Base-by-base conservation (phyloP, 2,113 vertebrate species). In the Deroptyus accipitrinus region DNA sequence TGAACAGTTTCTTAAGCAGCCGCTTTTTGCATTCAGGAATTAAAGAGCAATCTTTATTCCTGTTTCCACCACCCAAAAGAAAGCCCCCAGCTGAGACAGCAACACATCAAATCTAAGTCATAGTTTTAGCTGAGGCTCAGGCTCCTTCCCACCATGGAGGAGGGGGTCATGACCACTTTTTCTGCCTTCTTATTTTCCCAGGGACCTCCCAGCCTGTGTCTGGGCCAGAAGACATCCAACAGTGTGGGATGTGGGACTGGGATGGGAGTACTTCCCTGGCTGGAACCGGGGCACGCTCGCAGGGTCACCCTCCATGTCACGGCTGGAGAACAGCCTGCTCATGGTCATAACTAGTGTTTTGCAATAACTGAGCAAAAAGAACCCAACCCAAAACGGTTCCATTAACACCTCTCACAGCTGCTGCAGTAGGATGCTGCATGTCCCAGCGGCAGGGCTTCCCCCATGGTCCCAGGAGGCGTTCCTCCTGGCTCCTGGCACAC, bases 381-480 rank as follows among this genome's bases (percentile, higher is more conserved):
- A 27, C 23, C 39, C 16, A 9, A 3, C 22, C 15, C 4, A 23
- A 27, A 30, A 67, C 10, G 4, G 4, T 81, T 64, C 52, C 23
- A 9, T 37, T 63, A 44, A 24, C 28, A 37, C 5, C 7, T 64
- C 30, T 46, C 0, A 0, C 2, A 7, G 57, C 31, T 9, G 1
- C 31, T 0, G 1, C 0, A 4, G 41, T 22, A 41, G 59, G 28
- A 25, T 1, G 3, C 17, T 23, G 16, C 0, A 0, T 46, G 61
- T 54, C 4, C 42, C 6, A 7, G 74, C 63, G 39, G 55, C 62
- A 8, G 41, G 30, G 48, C n/a, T 70, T 70, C 13, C 11, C 23
- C 46, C 6, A 2, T 23, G 27, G 10, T 28, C 28, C 11, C 2
- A 0, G n/a, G 9, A 48, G 37, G 19, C 14, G 66, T 3, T 48